Evolutionary conservation across 1,140 invertebrate genomes (phyloP).

Genomic region (Teleogryllus occipitalis): DNA sequence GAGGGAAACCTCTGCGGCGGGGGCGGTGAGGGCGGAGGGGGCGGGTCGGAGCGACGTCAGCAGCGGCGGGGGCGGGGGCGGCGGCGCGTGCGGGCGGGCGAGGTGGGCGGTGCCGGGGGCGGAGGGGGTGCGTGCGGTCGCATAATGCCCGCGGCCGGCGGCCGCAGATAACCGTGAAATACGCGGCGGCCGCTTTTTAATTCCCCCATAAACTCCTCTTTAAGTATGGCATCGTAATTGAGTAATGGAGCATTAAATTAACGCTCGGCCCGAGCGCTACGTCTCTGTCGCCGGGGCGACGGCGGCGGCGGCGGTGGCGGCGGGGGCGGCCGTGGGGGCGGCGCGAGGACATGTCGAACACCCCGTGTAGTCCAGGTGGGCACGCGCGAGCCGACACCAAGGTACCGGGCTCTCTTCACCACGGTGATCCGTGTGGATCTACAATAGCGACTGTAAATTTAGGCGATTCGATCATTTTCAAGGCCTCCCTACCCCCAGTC

Average conservation of each 20-base stretch:
- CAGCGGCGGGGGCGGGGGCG: neutral
- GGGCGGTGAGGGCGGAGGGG: too few species aligned
- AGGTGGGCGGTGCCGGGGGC: too few species aligned
- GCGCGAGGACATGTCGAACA: neutral
- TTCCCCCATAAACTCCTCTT: slow-evolving; percentile 3
- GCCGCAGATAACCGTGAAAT: slow-evolving; percentile 3
- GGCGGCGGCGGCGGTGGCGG: too few species aligned
- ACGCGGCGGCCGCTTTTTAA: neutral
- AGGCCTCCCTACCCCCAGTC: too few species aligned
- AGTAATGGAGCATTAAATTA: slow-evolving; percentile 5
- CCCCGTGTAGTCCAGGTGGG: neutral
- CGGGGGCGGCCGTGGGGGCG: too few species aligned
- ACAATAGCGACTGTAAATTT: too few species aligned
- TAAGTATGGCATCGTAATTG: slow-evolving; percentile 4
- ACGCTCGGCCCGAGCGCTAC: neutral
- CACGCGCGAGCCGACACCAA: too few species aligned
- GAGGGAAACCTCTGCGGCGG: neutral
- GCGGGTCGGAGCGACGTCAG: neutral
- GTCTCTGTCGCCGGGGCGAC: neutral
- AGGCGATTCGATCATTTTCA: too few species aligned
- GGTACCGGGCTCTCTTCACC: too few species aligned
- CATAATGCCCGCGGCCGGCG: neutral
- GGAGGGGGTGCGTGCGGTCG: neutral
- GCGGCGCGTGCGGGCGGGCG: neutral
- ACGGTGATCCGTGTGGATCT: too few species aligned